Percentiles rank a stretch among this genome's conserved stretches.
These are phyloP conservation scores for Uria aalge DNA, from an alignment of 2,113 vertebrate genomes.

Conservation along the genomic window DNA sequence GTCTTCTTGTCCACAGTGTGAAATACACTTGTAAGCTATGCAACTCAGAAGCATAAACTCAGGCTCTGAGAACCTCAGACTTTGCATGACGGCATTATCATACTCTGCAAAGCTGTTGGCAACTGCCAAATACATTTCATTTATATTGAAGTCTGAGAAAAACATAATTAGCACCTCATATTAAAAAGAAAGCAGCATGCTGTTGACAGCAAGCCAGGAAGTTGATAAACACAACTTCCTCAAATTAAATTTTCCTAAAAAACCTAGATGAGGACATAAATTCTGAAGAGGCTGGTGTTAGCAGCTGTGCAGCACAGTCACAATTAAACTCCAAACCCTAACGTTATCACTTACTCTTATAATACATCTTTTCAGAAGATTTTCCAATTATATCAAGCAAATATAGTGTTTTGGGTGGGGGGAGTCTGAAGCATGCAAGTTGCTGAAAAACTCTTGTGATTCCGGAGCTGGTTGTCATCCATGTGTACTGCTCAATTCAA, in stretches of 20 bases:
- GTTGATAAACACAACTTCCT: conserved; percentile 56
- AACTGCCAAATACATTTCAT: conserved; percentile 52
- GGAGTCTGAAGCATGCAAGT: not conserved
- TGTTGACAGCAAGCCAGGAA: conserved; percentile 50
- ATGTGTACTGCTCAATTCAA: not conserved
- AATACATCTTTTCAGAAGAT: not conserved
- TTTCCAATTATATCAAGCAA: conserved; percentile 9
- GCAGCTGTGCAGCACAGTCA: conserved; percentile 11
- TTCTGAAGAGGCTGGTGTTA: conserved; percentile 21
- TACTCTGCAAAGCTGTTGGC: conserved; percentile 19
- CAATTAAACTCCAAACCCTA: not conserved
- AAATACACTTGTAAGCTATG: not conserved
- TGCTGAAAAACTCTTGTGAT: not conserved
- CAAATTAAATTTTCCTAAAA: conserved; percentile 57
- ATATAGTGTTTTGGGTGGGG: not conserved
- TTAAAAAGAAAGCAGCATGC: conserved; percentile 12
- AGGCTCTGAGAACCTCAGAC: not conserved
- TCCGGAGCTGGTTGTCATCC: not conserved
- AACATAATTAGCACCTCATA: conserved; percentile 61
- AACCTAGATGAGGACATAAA: not conserved
- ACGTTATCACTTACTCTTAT: not conserved
- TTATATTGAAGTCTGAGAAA: conserved; percentile 42
- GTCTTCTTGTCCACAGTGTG: not conserved
- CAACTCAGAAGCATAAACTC: not conserved
- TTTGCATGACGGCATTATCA: not conserved